phyloP scores from a whole-genome alignment of 2,888 invertebrate species.

The Melanchra persicariae region DNA sequence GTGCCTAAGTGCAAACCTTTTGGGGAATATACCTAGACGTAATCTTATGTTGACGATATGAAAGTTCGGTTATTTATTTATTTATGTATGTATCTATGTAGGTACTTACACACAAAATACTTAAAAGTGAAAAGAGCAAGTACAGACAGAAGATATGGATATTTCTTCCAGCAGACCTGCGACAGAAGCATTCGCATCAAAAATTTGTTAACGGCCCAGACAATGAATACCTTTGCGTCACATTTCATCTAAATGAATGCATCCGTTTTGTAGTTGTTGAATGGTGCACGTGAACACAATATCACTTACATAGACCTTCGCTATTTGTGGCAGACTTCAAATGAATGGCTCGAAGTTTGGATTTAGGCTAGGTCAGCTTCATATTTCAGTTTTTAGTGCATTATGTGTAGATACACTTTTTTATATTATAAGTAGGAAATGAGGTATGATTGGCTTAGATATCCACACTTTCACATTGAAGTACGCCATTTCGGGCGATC shows the following conservation, averaged over 20 bases:
- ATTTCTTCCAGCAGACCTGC: background rate
- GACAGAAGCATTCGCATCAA: background rate
- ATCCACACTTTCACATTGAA: too few relatives aligned
- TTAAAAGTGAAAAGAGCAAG: too few relatives aligned
- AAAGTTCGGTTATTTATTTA: too few relatives aligned
- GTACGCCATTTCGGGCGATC: background rate
- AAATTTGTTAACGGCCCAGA: background rate
- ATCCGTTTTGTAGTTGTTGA: slow-evolving; percentile 33
- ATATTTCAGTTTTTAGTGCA: background rate
- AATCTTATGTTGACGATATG: too few relatives aligned
- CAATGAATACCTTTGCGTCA: slow-evolving; percentile 1
- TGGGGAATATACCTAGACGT: too few relatives aligned
- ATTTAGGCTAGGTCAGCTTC: background rate
- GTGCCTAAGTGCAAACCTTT: background rate
- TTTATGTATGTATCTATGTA: too few relatives aligned
- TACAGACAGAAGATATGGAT: too few relatives aligned
- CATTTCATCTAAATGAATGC: slow-evolving; percentile 31
- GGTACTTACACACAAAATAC: too few relatives aligned
- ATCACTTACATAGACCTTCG: background rate
- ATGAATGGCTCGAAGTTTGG: background rate
- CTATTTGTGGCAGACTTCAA: background rate
- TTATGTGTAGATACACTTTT: too few relatives aligned
- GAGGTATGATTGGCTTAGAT: too few relatives aligned
- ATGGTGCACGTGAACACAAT: background rate
- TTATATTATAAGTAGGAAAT: too few relatives aligned